These are phyloP conservation scores for Epirrita christyi DNA, from an alignment of 2,888 invertebrate genomes.

Conservation along the genomic window DNA sequence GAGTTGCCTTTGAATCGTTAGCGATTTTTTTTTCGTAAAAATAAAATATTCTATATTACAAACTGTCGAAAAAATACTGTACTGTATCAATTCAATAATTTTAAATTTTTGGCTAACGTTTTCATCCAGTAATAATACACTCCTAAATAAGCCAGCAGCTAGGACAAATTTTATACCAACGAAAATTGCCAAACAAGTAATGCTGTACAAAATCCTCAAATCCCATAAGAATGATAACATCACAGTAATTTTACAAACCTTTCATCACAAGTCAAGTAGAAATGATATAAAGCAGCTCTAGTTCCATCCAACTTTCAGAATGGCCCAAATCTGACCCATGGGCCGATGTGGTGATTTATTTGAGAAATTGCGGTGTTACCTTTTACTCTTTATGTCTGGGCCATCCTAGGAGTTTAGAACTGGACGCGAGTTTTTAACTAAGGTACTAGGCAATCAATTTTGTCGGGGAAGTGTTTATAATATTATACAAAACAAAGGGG, in stretches of 20 bases:
- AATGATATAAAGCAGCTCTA: constrained; percentile 20
- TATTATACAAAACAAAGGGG: too few species aligned
- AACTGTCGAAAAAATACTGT: too few species aligned
- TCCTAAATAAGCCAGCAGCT: too few species aligned
- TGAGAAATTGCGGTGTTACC: constrained; percentile 21
- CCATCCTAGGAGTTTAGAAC: background rate
- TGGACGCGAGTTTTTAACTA: background rate
- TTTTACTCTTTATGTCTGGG: constrained; percentile 17
- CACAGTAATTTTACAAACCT: constrained; percentile 19
- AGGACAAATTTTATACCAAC: too few species aligned
- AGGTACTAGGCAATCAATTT: too few species aligned
- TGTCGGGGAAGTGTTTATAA: too few species aligned
- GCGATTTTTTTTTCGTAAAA: too few species aligned
- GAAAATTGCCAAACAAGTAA: background rate
- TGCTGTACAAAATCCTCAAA: background rate
- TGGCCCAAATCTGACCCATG: constrained; percentile 19
- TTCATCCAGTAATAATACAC: too few species aligned
- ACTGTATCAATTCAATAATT: too few species aligned
- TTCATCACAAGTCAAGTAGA: constrained; percentile 24
- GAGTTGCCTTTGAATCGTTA: too few species aligned
- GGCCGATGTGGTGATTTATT: constrained; percentile 20
- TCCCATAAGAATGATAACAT: background rate
- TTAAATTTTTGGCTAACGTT: too few species aligned
- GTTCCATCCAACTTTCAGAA: constrained; percentile 10
- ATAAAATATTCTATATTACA: too few species aligned